Evolutionary conservation across 2,888 invertebrate species (phyloP), one percentile per base, ranked within the genome.

Genomic region (Syritta pipiens): DNA sequence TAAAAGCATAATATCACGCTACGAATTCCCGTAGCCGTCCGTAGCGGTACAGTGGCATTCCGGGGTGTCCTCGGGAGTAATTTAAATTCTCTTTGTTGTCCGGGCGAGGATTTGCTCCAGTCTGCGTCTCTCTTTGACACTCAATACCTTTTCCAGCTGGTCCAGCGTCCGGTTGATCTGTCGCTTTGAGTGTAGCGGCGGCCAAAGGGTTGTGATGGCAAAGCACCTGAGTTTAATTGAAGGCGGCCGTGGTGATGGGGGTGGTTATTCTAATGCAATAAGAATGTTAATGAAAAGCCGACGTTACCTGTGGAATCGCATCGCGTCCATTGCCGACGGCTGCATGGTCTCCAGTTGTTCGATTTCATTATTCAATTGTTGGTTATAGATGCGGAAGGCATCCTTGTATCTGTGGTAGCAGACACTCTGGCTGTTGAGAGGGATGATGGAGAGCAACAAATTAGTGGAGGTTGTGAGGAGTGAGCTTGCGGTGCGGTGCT

Each of bases 201-300:
- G 86, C 89, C 89, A 89, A 68, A 89, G 85, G 57, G 88, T 89
- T 71, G 89, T 89, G 62, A 89, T 88, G 82, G 88, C 85, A 82
- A 89, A 89, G 55, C 86, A 86, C 81, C 89, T 89, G 82, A 76
- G 68, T 68, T n/a, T 68, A 71, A 74, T 76, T 79, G 68, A 75
- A 71, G 71, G 68, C n/a, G n/a, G n/a, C n/a, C n/a, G n/a, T 63
- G 81, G 63, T 69, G 63, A 68, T 49, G 63, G 46, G 63, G 63
- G 81, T 74, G 74, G 79, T 79, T 79, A 79, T 79, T 79, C 72
- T 79, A 79, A 79, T 75, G 74, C 81, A 81, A 69, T 75, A 69
- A 63, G 75, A 75, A 81, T 75, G 81, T 75, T 81, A 81, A 81
- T 81, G 81, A 75, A 81, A 53, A 53, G 62, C 49, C 20, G 7